Evolutionary conservation across 1,140 invertebrate genomes (phyloP).

Genomic region (Heliconius eleuchia): DNA sequence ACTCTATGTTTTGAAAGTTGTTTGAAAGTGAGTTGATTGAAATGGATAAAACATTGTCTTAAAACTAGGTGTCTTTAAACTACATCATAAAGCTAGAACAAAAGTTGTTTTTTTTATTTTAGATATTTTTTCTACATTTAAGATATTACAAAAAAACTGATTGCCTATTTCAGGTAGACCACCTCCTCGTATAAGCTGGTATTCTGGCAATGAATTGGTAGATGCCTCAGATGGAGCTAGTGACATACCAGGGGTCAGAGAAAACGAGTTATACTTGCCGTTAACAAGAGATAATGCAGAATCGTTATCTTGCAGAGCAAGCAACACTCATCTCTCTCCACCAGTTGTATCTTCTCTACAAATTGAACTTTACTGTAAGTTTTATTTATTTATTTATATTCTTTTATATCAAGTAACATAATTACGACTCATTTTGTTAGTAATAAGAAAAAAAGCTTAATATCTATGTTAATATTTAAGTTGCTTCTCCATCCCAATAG

Average conservation of each 20-base stretch:
- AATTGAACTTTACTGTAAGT: conserved; percentile 75
- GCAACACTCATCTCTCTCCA: conserved; percentile 85
- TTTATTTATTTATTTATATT: not conserved
- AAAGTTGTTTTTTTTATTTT: no score
- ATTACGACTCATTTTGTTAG: no score
- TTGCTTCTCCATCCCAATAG: no score
- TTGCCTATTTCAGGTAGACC: conserved; percentile 80
- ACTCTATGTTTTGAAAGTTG: no score
- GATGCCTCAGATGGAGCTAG: conserved; percentile 85
- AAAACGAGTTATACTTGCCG: conserved; percentile 84
- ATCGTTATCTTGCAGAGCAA: conserved; percentile 84
- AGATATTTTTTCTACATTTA: not conserved
- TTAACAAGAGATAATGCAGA: conserved; percentile 83
- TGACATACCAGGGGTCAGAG: conserved; percentile 80
- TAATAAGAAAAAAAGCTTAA: no score
- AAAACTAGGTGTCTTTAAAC: no score
- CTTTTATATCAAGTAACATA: no score
- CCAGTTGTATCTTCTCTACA: conserved; percentile 75
- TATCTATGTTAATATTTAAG: no score
- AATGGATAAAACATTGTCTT: no score
- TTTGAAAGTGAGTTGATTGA: no score
- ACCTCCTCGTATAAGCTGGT: conserved; percentile 86
- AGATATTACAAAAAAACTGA: not conserved
- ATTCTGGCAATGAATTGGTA: conserved; percentile 84
- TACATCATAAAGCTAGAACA: no score